Percentiles rank a stretch among this genome's conserved stretches.
Conservation (phyloP, 2,113 vertebrate species). For the Sceloporus undulatus region DNA sequence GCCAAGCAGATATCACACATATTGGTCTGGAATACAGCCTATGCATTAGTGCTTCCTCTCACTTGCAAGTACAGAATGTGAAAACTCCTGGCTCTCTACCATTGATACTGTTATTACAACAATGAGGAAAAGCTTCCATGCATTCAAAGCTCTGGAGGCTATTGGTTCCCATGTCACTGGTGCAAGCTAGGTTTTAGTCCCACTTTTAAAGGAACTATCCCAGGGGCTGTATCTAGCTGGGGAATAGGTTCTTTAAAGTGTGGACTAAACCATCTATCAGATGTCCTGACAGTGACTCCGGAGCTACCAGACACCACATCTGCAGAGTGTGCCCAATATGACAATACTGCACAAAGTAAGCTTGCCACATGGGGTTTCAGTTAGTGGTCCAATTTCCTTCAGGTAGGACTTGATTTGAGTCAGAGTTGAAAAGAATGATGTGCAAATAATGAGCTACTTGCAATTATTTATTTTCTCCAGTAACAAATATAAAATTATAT, state of each 20-base stretch:
- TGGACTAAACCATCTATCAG: no score
- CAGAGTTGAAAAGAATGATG: no score
- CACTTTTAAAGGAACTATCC: no score
- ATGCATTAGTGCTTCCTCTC: constrained; percentile 1
- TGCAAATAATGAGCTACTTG: no score
- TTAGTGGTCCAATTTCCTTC: not conserved
- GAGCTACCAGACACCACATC: not conserved
- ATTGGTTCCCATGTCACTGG: no score
- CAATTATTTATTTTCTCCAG: no score
- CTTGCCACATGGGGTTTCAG: not conserved
- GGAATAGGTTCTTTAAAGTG: no score
- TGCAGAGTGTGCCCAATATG: not conserved
- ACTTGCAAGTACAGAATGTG: constrained; percentile 9
- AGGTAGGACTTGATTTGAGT: not conserved
- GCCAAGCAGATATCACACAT: constrained; percentile 22
- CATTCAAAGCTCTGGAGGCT: no score
- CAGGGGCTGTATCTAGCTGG: no score
- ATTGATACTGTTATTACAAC: not conserved
- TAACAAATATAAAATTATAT: not conserved
- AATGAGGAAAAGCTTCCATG: not conserved
- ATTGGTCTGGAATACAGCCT: constrained; percentile 5
- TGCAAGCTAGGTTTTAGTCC: no score
- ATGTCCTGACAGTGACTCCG: no score
- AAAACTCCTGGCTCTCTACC: not conserved
- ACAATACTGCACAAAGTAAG: not conserved